phyloP scores from a whole-genome alignment of 2,888 invertebrate genomes.

The Hirtodrosophila cameraria region DNA sequence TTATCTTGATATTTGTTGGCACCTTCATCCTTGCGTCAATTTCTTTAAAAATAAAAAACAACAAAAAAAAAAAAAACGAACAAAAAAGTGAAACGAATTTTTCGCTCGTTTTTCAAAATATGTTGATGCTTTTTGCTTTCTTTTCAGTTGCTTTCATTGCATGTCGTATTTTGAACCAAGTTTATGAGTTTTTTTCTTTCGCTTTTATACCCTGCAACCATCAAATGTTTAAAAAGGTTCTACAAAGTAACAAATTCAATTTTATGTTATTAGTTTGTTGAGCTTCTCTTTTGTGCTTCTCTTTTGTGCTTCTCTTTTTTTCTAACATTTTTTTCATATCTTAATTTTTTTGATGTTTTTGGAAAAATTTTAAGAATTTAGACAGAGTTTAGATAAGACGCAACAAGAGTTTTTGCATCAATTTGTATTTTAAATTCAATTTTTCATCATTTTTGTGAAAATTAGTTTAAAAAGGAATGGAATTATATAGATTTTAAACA shows the following conservation, averaged over 20 bases:
- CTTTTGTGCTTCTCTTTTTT: too few species aligned
- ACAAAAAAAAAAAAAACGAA: neutral
- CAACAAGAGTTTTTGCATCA: too few species aligned
- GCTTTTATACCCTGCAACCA: conserved; percentile 12
- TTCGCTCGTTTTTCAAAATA: conserved; percentile 30
- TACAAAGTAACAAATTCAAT: neutral
- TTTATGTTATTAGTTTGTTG: too few species aligned
- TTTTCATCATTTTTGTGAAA: too few species aligned
- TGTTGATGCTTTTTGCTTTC: conserved; percentile 8
- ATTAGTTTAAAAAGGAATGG: too few species aligned
- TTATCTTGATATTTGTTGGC: conserved; percentile 39
- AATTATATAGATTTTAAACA: too few species aligned
- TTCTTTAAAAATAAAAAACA: conserved; percentile 13
- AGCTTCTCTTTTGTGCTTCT: too few species aligned
- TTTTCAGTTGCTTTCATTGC: neutral
- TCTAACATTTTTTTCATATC: too few species aligned
- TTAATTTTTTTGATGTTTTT: too few species aligned
- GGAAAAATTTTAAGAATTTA: too few species aligned
- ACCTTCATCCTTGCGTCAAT: conserved; percentile 19
- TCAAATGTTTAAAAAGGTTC: neutral
- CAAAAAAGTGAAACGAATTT: conserved; percentile 38
- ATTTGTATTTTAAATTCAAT: too few species aligned
- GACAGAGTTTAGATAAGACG: too few species aligned
- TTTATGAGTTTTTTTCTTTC: conserved; percentile 5
- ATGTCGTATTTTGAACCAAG: neutral